Evolutionary conservation across 2,888 invertebrate species (phyloP), one percentile per base, ranked within the genome.

Genomic region (Acrobasis consociella): DNA sequence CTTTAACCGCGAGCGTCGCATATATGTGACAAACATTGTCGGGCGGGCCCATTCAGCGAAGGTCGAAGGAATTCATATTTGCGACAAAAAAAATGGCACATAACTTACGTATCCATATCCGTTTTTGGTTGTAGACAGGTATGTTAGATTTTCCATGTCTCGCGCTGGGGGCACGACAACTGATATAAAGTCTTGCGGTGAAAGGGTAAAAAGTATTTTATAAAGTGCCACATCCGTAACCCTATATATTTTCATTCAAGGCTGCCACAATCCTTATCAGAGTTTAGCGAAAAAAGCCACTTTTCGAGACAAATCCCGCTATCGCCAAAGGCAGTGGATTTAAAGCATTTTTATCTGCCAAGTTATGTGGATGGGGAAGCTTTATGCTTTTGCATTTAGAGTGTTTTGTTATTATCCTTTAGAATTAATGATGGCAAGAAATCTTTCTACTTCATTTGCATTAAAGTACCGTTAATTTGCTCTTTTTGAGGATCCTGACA

Each of bases 321-420:
- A 56, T 56, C 56, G 42, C 56, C 42, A 5, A 13, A 13, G 42
- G 56, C 56, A 56, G 17, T 56, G 42, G 56, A 42, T 56, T 56
- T 56, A 56, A 56, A 22, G 56, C 56, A 46, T 56, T 56, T 55
- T 56, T 56, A 56, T 56, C 56, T 56, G 13, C 22, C 42, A 22
- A 42, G 10, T 46, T 22, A 22, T 42, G 17, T 56, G 56, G 7
- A 56, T 42, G 53, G 38, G 15, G 38, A 37, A 16, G 38, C 42
- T 13, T 42, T 42, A 56, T 42, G 56, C n/a, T 42, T 56, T 56
- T 42, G 22, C 22, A 42, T 56, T 39, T 17, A 15, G 42, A 42
- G 15, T 31, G 52, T 37, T 56, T 56, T 56, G 17, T 17, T 56
- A 39, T 38, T 16, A 56, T 56, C 46, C 31, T 52, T 22, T 11